These are phyloP conservation scores for Rhabdomys dilectus DNA, from an alignment of 2,113 vertebrate genomes.

Conservation along the genomic window DNA sequence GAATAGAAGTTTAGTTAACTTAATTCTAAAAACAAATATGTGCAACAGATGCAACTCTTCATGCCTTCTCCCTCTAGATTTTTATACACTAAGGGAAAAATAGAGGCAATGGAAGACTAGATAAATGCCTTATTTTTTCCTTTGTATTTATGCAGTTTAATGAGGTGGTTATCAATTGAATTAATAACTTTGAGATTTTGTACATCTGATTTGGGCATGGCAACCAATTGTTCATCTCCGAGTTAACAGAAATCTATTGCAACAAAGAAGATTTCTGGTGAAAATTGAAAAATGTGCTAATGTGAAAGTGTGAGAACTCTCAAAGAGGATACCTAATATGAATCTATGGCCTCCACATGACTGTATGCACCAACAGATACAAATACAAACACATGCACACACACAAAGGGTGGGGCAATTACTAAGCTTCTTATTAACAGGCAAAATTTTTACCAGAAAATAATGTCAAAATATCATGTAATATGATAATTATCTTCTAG, in stretches of 20 bases:
- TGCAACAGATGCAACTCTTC: constrained; percentile 40
- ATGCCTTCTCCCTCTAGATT: not conserved
- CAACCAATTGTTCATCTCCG: no score
- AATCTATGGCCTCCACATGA: not conserved
- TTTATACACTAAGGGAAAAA: constrained; percentile 1
- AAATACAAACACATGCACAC: not conserved
- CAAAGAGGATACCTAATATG: not conserved
- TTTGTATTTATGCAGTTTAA: not conserved
- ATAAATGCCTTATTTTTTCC: not conserved
- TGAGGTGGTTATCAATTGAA: not conserved
- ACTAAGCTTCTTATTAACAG: not conserved
- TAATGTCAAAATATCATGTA: not conserved
- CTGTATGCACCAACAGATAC: not conserved
- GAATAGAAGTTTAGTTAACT: constrained; percentile 9
- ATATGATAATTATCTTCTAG: not conserved
- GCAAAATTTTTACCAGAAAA: not conserved
- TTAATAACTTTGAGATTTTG: not conserved
- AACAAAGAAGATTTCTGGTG: no score
- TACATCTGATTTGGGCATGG: no score
- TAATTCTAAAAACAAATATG: constrained; percentile 34
- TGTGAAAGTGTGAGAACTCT: no score
- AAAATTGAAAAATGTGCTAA: no score
- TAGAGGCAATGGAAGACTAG: not conserved
- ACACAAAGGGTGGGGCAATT: not conserved
- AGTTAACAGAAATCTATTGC: no score